A percentile compares a stretch with the other conserved stretches of the same genome.
Evolutionary conservation across 2,113 vertebrate species (phyloP).

Genomic region (Formicarius rufipectus): DNA sequence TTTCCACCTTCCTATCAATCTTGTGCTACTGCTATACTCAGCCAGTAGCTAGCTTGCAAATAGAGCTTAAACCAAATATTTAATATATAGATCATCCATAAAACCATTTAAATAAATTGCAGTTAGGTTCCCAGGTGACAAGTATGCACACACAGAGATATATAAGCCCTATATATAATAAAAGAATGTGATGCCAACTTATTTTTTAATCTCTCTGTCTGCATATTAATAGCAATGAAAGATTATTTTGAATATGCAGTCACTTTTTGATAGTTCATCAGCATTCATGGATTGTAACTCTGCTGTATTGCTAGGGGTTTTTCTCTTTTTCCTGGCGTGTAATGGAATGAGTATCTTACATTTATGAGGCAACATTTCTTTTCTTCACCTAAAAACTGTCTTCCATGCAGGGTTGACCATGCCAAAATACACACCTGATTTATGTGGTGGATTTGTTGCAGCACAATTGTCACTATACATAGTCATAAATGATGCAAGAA

Average conservation of each 20-base stretch:
- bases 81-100: not conserved
- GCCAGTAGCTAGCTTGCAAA: not conserved
- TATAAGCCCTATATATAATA: not conserved
- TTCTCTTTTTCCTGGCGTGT: conserved; percentile 14
- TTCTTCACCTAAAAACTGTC: conserved; percentile 18
- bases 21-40: not conserved
- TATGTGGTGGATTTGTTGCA: conserved; percentile 41
- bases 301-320: not conserved
- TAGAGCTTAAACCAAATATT: not conserved
- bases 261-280: not conserved
- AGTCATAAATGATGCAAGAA: conserved; percentile 66
- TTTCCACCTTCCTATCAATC: not conserved
- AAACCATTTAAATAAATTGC: not conserved
- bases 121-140: not conserved
- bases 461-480: conserved; percentile 38
- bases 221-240: not conserved
- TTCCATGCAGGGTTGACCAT: not conserved
- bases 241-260: not conserved
- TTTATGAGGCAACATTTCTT: conserved; percentile 51
- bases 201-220: not conserved
- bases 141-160: not conserved
- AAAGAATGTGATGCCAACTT: not conserved
- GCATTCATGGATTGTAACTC: not conserved
- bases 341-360: not conserved
- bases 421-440: conserved; percentile 59